These are phyloP conservation scores for Eupithecia tripunctaria DNA, from an alignment of 2,888 invertebrate species.

Conservation along the genomic window DNA sequence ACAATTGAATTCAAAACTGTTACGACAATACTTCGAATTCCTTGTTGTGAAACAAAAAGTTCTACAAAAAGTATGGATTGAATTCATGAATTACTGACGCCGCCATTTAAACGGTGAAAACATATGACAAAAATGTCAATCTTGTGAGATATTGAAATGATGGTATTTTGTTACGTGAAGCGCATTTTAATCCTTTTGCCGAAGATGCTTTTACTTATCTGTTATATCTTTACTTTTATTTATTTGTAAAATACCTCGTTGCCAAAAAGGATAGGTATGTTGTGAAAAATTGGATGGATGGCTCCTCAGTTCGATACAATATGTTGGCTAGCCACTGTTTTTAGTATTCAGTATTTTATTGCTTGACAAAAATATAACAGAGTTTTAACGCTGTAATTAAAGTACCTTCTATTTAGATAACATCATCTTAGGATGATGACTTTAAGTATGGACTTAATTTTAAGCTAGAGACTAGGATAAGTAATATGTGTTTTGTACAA, in stretches of 20 bases:
- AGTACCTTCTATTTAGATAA: no score
- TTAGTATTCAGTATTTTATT: background rate
- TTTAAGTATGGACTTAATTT: no score
- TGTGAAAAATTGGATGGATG: background rate
- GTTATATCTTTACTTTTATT: background rate
- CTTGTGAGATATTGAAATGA: background rate
- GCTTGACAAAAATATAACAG: background rate
- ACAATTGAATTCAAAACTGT: background rate
- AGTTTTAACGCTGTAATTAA: no score
- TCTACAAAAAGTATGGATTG: background rate
- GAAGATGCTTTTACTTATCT: background rate
- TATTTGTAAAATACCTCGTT: background rate
- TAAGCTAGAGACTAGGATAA: background rate
- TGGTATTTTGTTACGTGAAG: slow-evolving; percentile 1
- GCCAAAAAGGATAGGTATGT: background rate
- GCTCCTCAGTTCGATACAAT: background rate
- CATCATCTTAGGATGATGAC: no score
- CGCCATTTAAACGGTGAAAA: background rate
- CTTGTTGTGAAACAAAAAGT: slow-evolving; percentile 1
- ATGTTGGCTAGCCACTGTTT: background rate
- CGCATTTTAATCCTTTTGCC: background rate
- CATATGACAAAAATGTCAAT: slow-evolving; percentile 1
- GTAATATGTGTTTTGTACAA: background rate
- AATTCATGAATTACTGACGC: background rate
- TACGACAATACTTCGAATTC: slow-evolving; percentile 3